Conservation (phyloP, 30 jellyfish, hydroid and myxozoan genomes). For the Aurelia sp. region DNA sequence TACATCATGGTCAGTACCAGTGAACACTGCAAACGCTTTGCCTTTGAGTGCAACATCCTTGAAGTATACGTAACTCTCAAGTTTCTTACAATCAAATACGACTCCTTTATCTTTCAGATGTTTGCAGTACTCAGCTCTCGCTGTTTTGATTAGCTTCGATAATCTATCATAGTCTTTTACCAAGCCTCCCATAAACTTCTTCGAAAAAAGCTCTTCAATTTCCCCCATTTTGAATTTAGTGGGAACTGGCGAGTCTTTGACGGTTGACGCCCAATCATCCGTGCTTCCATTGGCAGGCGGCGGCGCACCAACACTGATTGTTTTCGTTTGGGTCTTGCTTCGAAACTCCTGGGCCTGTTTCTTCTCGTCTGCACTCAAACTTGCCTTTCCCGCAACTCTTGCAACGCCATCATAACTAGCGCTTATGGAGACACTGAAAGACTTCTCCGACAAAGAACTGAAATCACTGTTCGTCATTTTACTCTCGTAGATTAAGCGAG, state of each 20-base stretch:
- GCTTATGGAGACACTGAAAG: conserved; percentile 26
- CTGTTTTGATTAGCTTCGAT: background rate
- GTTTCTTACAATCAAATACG: conserved; percentile 35
- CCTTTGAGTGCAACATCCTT: background rate
- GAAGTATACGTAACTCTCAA: conserved; percentile 33
- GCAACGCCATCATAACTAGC: conserved; percentile 59
- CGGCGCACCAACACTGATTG: conserved; percentile 79
- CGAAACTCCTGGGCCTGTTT: conserved; percentile 43
- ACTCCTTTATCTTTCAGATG: conserved; percentile 32
- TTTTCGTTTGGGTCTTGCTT: conserved; percentile 39
- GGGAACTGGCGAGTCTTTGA: conserved; percentile 72
- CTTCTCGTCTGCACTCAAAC: conserved; percentile 36
- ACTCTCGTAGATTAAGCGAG: conserved; percentile 59
- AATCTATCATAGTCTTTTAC: conserved; percentile 26
- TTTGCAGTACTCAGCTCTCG: conserved; percentile 40
- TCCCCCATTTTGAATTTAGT: conserved; percentile 41
- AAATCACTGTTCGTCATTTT: conserved; percentile 46
- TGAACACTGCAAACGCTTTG: too few relatives aligned
- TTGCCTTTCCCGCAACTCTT: conserved; percentile 33
- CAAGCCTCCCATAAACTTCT: conserved; percentile 41
- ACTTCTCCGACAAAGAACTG: conserved; percentile 1
- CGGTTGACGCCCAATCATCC: conserved; percentile 70
- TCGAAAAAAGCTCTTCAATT: conserved; percentile 55
- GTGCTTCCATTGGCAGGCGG: conserved; percentile 71
- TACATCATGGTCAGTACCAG: too few relatives aligned